Percentiles rank a stretch among this genome's conserved stretches.
Conservation (phyloP, 1,140 invertebrate genomes). For the Orchesella cincta region DNA sequence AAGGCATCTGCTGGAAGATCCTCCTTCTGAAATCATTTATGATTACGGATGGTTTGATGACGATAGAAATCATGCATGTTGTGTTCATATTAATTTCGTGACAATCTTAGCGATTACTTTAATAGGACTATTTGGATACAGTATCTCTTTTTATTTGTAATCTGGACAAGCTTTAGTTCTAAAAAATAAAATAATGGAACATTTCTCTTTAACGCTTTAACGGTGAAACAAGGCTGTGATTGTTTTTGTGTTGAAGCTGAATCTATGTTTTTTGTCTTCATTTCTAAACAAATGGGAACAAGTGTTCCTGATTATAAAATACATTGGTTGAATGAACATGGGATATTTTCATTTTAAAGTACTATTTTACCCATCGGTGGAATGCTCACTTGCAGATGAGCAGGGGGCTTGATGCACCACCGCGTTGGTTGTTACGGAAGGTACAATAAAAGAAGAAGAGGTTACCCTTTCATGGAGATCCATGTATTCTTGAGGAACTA, state of each 20-base stretch:
- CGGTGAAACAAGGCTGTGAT: not conserved
- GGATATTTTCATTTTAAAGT: not conserved
- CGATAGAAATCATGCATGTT: not conserved
- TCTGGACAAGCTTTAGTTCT: no score
- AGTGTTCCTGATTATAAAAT: not conserved
- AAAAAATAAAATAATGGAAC: not conserved
- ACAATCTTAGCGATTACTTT: not conserved
- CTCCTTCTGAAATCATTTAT: no score
- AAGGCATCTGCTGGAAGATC: no score
- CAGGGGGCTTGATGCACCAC: not conserved
- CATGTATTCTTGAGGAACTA: not conserved
- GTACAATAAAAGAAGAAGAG: no score
- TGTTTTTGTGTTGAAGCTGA: not conserved
- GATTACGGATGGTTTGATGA: no score
- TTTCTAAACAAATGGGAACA: not conserved
- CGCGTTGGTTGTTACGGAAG: not conserved
- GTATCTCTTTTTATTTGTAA: no score
- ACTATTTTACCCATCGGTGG: not conserved
- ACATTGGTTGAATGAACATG: not conserved
- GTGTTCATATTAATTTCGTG: not conserved
- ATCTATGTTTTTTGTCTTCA: not conserved
- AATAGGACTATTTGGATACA: not conserved
- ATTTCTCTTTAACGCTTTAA: not conserved
- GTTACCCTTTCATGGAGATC: not conserved
- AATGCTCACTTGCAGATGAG: not conserved